phyloP scores from a whole-genome alignment of 2,888 invertebrate genomes.

The Autographa gamma region DNA sequence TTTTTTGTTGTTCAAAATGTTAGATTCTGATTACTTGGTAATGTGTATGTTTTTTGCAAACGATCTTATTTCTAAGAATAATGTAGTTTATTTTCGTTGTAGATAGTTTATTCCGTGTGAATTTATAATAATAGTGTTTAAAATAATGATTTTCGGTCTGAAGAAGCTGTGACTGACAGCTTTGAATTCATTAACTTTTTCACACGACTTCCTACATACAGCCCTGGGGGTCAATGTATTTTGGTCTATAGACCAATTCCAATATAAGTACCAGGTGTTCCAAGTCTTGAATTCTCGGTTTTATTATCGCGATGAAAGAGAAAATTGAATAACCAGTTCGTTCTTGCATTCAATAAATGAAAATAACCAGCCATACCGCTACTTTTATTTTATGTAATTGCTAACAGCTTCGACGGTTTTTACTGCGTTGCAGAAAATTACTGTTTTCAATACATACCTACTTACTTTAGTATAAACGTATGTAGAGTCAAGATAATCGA shows the following conservation, averaged over 20 bases:
- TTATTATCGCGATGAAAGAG: neutral
- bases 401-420: slow-evolving; percentile 1
- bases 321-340: slow-evolving; percentile 5
- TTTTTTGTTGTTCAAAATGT: neutral
- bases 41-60: neutral
- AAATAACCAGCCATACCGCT: neutral
- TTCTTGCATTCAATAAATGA: slow-evolving; percentile 3
- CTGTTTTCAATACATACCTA: slow-evolving; percentile 4
- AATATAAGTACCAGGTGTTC: neutral
- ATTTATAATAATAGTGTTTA: neutral
- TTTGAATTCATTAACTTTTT: neutral
- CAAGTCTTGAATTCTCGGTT: neutral
- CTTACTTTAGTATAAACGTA: neutral
- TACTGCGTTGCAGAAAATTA: slow-evolving; percentile 12
- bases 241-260: neutral
- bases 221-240: neutral
- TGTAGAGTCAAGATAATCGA: neutral
- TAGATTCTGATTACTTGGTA: neutral
- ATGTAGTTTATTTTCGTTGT: neutral
- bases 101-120: neutral
- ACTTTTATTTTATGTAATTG: slow-evolving; percentile 1
- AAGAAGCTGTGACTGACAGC: neutral
- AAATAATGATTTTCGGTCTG: neutral
- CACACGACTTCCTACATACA: neutral
- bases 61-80: neutral